A percentile compares a stretch with the other conserved stretches of the same genome.
Conservation (phyloP, 2,888 invertebrate species). For the Andrena haemorrhoa region DNA sequence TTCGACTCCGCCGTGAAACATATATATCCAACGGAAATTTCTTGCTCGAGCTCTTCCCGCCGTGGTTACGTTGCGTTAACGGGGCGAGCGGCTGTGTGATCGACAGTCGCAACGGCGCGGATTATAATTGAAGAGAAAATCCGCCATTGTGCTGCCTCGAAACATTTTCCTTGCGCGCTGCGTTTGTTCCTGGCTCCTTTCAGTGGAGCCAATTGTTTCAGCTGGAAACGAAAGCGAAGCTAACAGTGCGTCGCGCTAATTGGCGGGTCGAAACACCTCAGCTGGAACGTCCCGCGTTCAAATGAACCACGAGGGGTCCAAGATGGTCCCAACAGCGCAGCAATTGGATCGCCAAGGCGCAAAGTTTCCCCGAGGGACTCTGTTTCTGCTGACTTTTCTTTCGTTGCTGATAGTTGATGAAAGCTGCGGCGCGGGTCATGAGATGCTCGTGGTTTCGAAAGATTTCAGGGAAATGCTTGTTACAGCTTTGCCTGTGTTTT, state of each 20-base stretch:
- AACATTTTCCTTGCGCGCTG: neutral
- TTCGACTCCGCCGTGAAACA: conserved; percentile 1
- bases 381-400: too few species aligned
- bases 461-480: too few species aligned
- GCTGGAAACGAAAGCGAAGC: conserved; percentile 22
- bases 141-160: neutral
- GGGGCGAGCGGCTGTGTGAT: neutral
- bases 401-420: too few species aligned
- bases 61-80: neutral
- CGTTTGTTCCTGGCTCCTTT: neutral
- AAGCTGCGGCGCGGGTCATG: too few species aligned
- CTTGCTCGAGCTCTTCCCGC: neutral
- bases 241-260: conserved; percentile 13
- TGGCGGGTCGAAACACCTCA: neutral
- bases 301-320: too few species aligned
- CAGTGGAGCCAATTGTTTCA: conserved; percentile 4
- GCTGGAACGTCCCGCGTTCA: too few species aligned
- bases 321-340: too few species aligned
- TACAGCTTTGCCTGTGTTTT: too few species aligned
- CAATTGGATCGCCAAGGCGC: too few species aligned
- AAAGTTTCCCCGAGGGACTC: too few species aligned
- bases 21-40: conserved; percentile 10
- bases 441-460: too few species aligned
- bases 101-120: neutral
- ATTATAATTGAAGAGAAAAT: conserved; percentile 13